Evolutionary conservation across 2,888 invertebrate species (phyloP).

Genomic region (Kryphioiulus occultus): DNA sequence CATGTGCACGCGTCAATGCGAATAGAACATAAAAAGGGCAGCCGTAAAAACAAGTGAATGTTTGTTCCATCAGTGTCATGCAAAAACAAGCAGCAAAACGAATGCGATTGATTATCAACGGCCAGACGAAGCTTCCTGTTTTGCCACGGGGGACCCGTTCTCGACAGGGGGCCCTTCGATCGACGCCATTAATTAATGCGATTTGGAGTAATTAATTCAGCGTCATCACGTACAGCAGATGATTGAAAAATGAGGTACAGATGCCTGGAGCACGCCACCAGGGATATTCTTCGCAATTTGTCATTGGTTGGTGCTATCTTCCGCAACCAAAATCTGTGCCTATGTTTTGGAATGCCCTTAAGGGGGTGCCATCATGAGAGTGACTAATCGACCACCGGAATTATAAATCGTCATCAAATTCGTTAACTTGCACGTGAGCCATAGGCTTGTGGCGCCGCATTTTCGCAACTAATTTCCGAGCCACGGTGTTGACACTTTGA

Average conservation of each 20-base stretch:
- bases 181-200: background rate
- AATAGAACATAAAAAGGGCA: no score
- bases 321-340: background rate
- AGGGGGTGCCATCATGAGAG: background rate
- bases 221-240: background rate
- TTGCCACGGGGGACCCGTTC: no score
- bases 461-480: background rate
- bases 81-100: no score
- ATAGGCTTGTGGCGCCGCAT: background rate
- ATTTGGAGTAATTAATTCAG: background rate
- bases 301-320: background rate
- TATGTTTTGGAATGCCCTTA: no score
- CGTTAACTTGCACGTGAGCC: background rate
- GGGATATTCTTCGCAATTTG: background rate
- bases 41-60: no score
- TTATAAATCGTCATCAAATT: background rate
- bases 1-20: no score
- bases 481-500: constrained; percentile 4
- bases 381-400: background rate
- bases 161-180: constrained; percentile 23
- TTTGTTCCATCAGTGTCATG: no score
- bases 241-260: background rate
- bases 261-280: constrained; percentile 1
- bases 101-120: no score
- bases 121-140: no score